These are phyloP conservation scores for Astreopora myriophthalma DNA, from an alignment of 64 coral and sea anemone genomes.

Conservation along the genomic window DNA sequence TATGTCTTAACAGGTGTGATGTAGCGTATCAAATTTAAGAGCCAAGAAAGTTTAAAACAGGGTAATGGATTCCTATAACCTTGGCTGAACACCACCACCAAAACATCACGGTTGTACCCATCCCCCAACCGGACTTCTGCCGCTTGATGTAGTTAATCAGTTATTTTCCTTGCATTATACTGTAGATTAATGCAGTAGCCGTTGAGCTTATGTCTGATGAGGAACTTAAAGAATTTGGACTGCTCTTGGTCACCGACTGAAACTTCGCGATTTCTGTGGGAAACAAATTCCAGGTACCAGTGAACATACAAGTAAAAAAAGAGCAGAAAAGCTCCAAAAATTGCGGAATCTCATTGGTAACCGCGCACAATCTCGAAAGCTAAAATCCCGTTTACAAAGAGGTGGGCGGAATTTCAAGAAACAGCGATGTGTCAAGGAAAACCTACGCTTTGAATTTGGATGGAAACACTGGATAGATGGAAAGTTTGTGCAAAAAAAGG, in stretches of 20 bases:
- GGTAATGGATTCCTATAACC: no score
- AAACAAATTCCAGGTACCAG: background rate
- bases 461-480: conserved; percentile 11
- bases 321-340: background rate
- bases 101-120: no score
- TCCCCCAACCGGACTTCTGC: no score
- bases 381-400: background rate
- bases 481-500: conserved; percentile 29
- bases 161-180: no score
- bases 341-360: background rate
- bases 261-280: background rate
- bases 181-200: no score
- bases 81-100: no score
- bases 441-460: conserved; percentile 20
- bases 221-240: background rate
- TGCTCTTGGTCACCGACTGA: background rate
- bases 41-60: no score
- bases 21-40: no score
- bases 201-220: no score
- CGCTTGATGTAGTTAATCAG: no score
- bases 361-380: background rate
- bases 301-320: background rate
- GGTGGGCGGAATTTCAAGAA: background rate
- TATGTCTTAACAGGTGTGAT: no score
- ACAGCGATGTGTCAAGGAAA: background rate